Base-by-base conservation (phyloP, 1,140 invertebrate genomes). In the Achroia grisella region DNA sequence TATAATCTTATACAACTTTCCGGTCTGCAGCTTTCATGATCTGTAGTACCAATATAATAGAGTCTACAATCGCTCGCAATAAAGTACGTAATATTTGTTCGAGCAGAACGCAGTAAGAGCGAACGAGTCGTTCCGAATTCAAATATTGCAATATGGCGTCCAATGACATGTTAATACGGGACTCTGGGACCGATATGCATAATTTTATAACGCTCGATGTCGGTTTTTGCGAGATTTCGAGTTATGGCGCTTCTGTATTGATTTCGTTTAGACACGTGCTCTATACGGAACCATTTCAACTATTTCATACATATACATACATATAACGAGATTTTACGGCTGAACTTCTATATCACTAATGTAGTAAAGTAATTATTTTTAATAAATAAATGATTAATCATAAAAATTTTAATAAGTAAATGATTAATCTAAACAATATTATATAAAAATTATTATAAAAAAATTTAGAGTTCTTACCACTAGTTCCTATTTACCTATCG, bases 81-180 rank as follows among this genome's bases (percentile, higher is more conserved):
- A 23, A 23, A 3, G 6, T 3, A 23, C 2, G 17, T 23, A 3
- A 23, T 23, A 23, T 23, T 23, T 23, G 17, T 23, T 23, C 17
- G 6, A 23, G 29, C 17, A 11, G 13, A 10, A 2, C 1, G 30
- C 13, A 17, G 35, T 37, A 15, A n/a, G 14, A 37, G 14, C 35
- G 35, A 10, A 2, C 14, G 12, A 23, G 35, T 37, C 63, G 62
- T 72, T 71, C 62, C 37, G 43, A 67, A 71, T 71, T 73, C 69
- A 54, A 75, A 75, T 78, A 70, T 73, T 47, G 56, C 75, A 79
- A 74, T 72, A 79, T 76, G 72, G 71, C 71, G 68, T 48, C 61
- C 59, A 61, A 78, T 75, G 74, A 78, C 74, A 78, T 78, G 74
- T 78, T 78, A 78, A 78, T 78, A 78, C 64, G 71, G 48, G 56